Conservation (phyloP, 1,140 invertebrate species). For the Eupeodes corollae region DNA sequence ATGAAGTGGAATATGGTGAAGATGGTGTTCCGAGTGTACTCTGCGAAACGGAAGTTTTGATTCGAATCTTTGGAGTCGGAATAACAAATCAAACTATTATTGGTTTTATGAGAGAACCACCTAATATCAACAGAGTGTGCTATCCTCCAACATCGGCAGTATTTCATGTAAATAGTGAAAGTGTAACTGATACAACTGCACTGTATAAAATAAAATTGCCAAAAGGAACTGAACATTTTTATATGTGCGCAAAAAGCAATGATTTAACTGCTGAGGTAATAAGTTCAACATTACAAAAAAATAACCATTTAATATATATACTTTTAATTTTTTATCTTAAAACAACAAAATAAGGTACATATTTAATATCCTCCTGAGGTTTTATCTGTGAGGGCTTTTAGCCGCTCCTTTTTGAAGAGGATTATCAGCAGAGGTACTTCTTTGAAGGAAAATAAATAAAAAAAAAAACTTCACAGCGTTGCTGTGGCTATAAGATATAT, state of each 20-base stretch:
- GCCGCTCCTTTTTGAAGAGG: too few species aligned
- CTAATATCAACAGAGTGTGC: conserved; percentile 42
- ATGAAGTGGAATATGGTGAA: conserved; percentile 47
- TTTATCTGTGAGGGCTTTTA: too few species aligned
- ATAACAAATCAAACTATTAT: conserved; percentile 54
- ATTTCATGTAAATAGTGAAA: conserved; percentile 37
- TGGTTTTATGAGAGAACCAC: conserved; percentile 52
- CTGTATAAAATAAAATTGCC: conserved; percentile 49
- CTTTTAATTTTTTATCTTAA: too few species aligned
- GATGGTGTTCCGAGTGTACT: conserved; percentile 55
- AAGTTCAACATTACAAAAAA: neutral
- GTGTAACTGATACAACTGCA: conserved; percentile 41
- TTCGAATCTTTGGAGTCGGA: conserved; percentile 65
- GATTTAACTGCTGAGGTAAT: conserved; percentile 21
- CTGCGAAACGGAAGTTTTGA: conserved; percentile 42
- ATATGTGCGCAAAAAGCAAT: conserved; percentile 53
- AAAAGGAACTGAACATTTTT: conserved; percentile 40
- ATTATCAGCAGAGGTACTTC: too few species aligned
- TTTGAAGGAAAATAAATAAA: too few species aligned
- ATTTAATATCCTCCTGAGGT: too few species aligned
- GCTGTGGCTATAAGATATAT: too few species aligned
- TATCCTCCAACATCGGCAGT: conserved; percentile 40
- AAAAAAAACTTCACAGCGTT: too few species aligned
- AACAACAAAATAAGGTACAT: too few species aligned
- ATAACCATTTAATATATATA: neutral